Base-by-base conservation (phyloP, 1,140 invertebrate species). In the Heterodera schachtii region DNA sequence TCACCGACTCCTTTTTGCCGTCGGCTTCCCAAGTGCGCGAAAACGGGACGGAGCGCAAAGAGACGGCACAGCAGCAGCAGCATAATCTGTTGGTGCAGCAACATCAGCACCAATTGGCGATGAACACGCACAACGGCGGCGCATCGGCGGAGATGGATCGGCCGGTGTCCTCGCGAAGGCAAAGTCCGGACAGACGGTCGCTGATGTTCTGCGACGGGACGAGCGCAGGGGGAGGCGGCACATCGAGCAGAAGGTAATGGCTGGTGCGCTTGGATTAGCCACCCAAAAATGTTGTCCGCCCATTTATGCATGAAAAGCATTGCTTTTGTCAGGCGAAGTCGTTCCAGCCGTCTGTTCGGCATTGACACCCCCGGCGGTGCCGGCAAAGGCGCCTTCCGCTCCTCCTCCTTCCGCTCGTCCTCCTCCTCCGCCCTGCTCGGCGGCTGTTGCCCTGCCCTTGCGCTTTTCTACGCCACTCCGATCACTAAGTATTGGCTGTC, bases 401-500 rank as follows among this genome's bases (percentile, higher is more conserved):
- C 43, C 46, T 49, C 66, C 46, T n/a, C 16, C 7, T 76, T 49
- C 44, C 31, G 52, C 16, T 66, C 47, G 47, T 11, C 70, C 47
- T 78, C 77, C 31, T 49, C 77, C 46, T 43, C n/a, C n/a, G 6
- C 67, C 67, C 7, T 64, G 52, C 77, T 47, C 47, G 66, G 70
- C 44, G 70, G 66, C 31, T 78, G 31, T 16, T 31, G 31, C 31
- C 52, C 47, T 21, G 46, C 66, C 52, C 77, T 81, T 43, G 41
- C 43, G 21, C 49, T 82, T 16, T 88, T 88, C 67, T 88, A 88
- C 79, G 69, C 80, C 21, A 88, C 88, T 60, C 87, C 87, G 49
- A 88, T 89, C 69, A 86, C 85, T 52, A 89, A 89, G 75, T 90
- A 87, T 70, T 89, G 88, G 87, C 57, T 89, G 3, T 89, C 87